A percentile compares a stretch with the other conserved stretches of the same genome.
These are phyloP conservation scores for Endomychus coccineus DNA, from an alignment of 2,888 invertebrate genomes.

Conservation along the genomic window DNA sequence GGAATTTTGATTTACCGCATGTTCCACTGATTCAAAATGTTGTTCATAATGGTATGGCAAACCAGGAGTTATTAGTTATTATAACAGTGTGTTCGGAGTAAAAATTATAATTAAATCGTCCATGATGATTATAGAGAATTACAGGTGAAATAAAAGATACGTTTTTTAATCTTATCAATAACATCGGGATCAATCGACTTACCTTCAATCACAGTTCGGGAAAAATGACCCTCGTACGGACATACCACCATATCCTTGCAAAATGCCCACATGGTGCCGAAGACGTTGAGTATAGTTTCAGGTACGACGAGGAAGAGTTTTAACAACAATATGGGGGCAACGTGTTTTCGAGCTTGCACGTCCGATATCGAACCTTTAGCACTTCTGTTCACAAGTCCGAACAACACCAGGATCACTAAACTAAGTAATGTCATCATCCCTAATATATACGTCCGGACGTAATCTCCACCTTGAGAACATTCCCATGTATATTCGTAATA, in stretches of 20 bases:
- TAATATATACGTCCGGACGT: slow-evolving; percentile 64
- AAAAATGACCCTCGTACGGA: slow-evolving; percentile 59
- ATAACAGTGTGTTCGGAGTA: too few species aligned
- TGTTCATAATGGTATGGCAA: too few species aligned
- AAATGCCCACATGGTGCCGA: slow-evolving; percentile 79
- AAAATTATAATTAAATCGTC: too few species aligned
- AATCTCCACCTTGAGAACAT: slow-evolving; percentile 62
- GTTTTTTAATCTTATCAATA: too few species aligned
- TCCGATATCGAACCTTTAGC: slow-evolving; percentile 75
- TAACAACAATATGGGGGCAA: slow-evolving; percentile 63
- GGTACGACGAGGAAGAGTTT: slow-evolving; percentile 69
- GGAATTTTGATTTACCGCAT: too few species aligned
- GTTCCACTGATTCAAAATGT: too few species aligned
- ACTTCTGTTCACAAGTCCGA: slow-evolving; percentile 62
- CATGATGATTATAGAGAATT: too few species aligned
- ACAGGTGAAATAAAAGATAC: too few species aligned
- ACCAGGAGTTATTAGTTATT: too few species aligned
- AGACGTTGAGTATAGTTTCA: slow-evolving; percentile 69
- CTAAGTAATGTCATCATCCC: slow-evolving; percentile 62
- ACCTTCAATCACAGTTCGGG: slow-evolving; percentile 67
- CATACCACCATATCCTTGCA: slow-evolving; percentile 59
- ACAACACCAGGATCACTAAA: slow-evolving; percentile 55
- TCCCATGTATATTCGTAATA: slow-evolving; percentile 56
- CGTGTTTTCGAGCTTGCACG: slow-evolving; percentile 59
- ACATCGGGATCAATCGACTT: slow-evolving; percentile 35